phyloP scores from a whole-genome alignment of 2,888 invertebrate species.

The Dexiosoma caninum region DNA sequence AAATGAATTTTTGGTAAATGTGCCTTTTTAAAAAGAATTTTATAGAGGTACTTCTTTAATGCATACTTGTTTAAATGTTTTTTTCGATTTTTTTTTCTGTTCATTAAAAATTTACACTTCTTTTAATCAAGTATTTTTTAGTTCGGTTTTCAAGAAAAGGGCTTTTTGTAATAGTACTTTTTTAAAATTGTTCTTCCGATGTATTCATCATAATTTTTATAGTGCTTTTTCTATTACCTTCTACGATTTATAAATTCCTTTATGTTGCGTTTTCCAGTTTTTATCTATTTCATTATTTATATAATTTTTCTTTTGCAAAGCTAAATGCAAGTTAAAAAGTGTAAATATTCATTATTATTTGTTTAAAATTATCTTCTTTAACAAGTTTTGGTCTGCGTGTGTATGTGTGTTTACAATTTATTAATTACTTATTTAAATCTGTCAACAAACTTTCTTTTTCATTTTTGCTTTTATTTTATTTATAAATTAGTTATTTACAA shows the following conservation, averaged over 20 bases:
- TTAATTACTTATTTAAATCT: slow-evolving; percentile 39
- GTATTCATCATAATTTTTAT: background rate
- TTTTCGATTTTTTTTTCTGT: background rate
- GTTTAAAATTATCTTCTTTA: slow-evolving; percentile 47
- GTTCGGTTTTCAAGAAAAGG: too few relatives aligned
- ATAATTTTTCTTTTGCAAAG: slow-evolving; percentile 51
- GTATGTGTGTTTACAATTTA: slow-evolving; percentile 52
- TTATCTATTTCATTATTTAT: background rate
- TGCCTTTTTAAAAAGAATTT: background rate
- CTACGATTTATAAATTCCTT: slow-evolving; percentile 21
- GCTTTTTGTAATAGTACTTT: too few relatives aligned
- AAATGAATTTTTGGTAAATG: background rate
- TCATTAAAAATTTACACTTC: too few relatives aligned
- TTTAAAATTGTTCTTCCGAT: background rate
- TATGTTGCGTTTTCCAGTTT: slow-evolving; percentile 19
- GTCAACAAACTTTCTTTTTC: slow-evolving; percentile 63
- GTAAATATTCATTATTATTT: slow-evolving; percentile 47
- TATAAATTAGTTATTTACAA: slow-evolving; percentile 45
- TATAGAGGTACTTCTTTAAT: background rate
- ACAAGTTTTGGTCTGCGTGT: slow-evolving; percentile 65
- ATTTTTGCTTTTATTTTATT: slow-evolving; percentile 43
- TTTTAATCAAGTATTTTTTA: background rate
- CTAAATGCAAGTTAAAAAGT: slow-evolving; percentile 59
- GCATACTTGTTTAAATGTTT: background rate
- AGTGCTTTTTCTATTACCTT: background rate